Percentiles rank a stretch among this genome's conserved stretches.
Evolutionary conservation across 2,888 invertebrate genomes (phyloP).

Genomic region (Fabriciana adippe): DNA sequence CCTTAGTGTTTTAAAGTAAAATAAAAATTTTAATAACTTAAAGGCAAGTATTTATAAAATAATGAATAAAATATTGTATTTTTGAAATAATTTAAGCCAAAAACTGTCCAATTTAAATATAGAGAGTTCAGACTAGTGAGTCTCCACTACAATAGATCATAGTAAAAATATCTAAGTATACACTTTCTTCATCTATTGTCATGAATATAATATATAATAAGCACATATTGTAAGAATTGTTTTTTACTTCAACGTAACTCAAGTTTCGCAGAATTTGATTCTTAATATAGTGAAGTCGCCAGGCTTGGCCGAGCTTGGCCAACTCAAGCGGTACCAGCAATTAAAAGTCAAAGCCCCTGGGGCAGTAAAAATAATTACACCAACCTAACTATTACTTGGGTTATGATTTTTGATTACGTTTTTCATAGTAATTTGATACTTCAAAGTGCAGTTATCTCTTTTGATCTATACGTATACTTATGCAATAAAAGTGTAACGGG

Average conservation of each 20-base stretch:
- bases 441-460: background rate
- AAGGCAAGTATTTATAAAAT: too few species aligned
- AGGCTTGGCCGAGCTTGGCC: slow-evolving; percentile 23
- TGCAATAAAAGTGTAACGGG: too few species aligned
- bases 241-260: background rate
- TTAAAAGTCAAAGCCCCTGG: slow-evolving; percentile 67
- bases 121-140: too few species aligned
- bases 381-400: slow-evolving; percentile 17
- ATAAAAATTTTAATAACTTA: too few species aligned
- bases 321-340: slow-evolving; percentile 66
- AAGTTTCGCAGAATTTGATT: slow-evolving; percentile 6
- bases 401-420: slow-evolving; percentile 16
- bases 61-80: too few species aligned
- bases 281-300: background rate
- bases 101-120: too few species aligned
- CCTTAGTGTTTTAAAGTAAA: too few species aligned
- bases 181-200: too few species aligned
- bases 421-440: slow-evolving; percentile 9
- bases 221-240: background rate
- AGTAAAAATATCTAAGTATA: too few species aligned
- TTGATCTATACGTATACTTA: background rate
- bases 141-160: too few species aligned
- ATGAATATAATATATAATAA: too few species aligned
- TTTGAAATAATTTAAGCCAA: too few species aligned
- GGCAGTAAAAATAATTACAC: slow-evolving; percentile 69